Evolutionary conservation across 64 coral and sea anemone genomes (phyloP).

Genomic region (Dendrophyllia cribrosa): DNA sequence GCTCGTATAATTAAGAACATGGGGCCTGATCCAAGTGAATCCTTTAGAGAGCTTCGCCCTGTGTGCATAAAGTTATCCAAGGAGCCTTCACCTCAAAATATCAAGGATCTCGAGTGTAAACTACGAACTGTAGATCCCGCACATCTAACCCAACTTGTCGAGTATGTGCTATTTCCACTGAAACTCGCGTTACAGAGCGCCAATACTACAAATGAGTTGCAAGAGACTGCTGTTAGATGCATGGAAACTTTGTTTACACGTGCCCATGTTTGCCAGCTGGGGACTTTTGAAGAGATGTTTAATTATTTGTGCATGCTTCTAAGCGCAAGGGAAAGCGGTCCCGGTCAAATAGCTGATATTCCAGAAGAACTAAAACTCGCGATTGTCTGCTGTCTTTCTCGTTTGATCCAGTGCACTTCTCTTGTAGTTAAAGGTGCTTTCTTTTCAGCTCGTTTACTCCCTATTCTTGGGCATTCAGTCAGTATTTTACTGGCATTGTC

Average conservation of each 20-base stretch:
- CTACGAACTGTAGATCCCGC: slow-evolving; percentile 2
- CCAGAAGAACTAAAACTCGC: slow-evolving; percentile 84
- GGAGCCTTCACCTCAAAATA: slow-evolving; percentile 46
- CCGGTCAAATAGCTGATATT: slow-evolving; percentile 30
- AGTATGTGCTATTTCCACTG: slow-evolving; percentile 85
- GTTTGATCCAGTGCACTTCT: slow-evolving; percentile 58
- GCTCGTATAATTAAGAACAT: not conserved
- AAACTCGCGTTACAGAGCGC: slow-evolving; percentile 75
- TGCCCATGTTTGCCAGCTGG: slow-evolving; percentile 44
- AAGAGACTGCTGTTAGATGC: slow-evolving; percentile 71
- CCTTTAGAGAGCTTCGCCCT: slow-evolving; percentile 74
- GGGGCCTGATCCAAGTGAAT: slow-evolving; percentile 66
- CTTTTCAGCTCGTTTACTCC: slow-evolving; percentile 70
- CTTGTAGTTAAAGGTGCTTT: slow-evolving; percentile 68
- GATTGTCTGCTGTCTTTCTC: slow-evolving; percentile 63
- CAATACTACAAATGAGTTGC: slow-evolving; percentile 61
- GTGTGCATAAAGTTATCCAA: slow-evolving; percentile 77
- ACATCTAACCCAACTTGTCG: slow-evolving; percentile 53
- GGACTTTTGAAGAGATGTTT: slow-evolving; percentile 69
- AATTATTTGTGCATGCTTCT: slow-evolving; percentile 65
- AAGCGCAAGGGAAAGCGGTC: slow-evolving; percentile 28
- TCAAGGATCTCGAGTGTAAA: slow-evolving; percentile 60
- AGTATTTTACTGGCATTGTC: slow-evolving; percentile 60
- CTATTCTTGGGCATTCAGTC: slow-evolving; percentile 75
- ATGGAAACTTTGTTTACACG: slow-evolving; percentile 49